Evolutionary conservation across 53 echinoderm and acorn worm genomes (phyloP).

Genomic region (Crossaster papposus): DNA sequence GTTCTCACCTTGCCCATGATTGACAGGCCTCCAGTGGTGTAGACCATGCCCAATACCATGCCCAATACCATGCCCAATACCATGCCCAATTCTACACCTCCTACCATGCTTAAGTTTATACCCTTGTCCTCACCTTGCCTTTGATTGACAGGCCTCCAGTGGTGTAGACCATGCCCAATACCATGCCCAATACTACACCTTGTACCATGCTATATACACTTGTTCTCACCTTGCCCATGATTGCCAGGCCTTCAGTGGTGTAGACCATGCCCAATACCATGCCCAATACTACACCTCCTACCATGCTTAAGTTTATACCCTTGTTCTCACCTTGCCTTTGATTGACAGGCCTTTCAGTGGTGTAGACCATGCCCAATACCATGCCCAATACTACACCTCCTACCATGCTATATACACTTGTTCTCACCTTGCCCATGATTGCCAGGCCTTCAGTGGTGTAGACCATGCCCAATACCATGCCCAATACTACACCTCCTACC

Average conservation of each 20-base stretch:
- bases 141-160: slow-evolving; percentile 97
- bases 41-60: no score
- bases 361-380: slow-evolving; percentile 98
- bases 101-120: not conserved
- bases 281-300: no score
- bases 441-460: no score
- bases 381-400: no score
- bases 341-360: slow-evolving; percentile 96
- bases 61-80: no score
- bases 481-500: no score
- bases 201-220: no score
- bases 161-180: slow-evolving; percentile 98
- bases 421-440: no score
- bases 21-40: slow-evolving; percentile 74
- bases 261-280: no score
- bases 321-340: slow-evolving; percentile 83
- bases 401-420: no score
- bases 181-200: slow-evolving; percentile 98
- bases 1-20: slow-evolving; percentile 90
- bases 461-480: no score
- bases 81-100: no score
- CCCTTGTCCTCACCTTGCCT: slow-evolving; percentile 73
- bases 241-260: slow-evolving; percentile 79
- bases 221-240: slow-evolving; percentile 86
- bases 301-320: not conserved